phyloP scores from a whole-genome alignment of 2,113 vertebrate genomes.

The Sakesphorus luctuosus region DNA sequence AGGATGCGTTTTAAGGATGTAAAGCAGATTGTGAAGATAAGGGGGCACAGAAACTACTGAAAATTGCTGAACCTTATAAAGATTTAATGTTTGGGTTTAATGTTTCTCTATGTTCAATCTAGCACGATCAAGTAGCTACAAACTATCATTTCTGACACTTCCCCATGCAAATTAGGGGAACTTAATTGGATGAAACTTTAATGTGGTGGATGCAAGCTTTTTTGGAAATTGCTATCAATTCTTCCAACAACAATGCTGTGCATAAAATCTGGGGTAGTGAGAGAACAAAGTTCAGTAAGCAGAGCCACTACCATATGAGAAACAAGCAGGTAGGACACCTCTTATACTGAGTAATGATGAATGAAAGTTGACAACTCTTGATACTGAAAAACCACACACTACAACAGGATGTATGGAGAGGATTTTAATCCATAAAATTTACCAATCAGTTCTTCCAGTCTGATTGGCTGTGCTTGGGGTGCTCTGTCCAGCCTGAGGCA shows the following conservation, averaged over 20 bases:
- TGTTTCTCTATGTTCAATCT: background rate
- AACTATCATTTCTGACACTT: background rate
- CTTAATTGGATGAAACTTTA: background rate
- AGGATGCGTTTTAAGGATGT: background rate
- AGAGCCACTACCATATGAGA: background rate
- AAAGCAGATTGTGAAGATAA: background rate
- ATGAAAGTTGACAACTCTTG: background rate
- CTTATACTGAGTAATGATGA: background rate
- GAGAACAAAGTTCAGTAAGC: background rate
- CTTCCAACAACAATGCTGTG: background rate
- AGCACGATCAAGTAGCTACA: background rate
- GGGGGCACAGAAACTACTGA: background rate
- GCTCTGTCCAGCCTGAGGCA: background rate
- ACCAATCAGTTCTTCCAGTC: background rate
- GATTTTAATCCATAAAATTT: background rate
- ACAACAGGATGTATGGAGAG: background rate
- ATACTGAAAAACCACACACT: background rate
- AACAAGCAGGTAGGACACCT: background rate
- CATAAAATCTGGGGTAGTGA: background rate
- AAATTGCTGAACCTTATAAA: background rate
- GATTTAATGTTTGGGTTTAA: background rate
- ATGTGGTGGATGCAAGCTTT: background rate
- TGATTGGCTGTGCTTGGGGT: background rate
- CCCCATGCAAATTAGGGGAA: background rate
- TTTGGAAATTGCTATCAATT: background rate